phyloP scores from a whole-genome alignment of 2,888 invertebrate species.

The Morpho deidamia region DNA sequence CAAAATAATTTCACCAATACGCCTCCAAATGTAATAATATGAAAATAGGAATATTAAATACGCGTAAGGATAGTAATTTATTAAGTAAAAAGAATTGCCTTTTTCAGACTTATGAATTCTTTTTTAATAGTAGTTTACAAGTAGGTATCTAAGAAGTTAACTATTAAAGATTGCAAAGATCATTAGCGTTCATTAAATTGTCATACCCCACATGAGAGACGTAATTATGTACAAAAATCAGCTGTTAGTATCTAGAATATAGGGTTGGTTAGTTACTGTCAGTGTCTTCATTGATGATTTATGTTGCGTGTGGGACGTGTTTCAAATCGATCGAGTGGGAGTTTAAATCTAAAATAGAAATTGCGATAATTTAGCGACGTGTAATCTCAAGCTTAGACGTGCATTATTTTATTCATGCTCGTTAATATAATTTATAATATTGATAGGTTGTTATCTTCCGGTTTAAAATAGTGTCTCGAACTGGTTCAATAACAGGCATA shows the following conservation, averaged over 20 bases:
- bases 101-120: no score
- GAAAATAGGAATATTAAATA: no score
- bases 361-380: conserved; percentile 31
- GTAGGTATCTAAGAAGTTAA: no score
- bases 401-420: conserved; percentile 9
- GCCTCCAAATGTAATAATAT: no score
- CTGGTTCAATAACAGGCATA: no score
- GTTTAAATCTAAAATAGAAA: conserved; percentile 29
- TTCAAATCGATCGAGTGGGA: conserved; percentile 50
- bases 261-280: conserved; percentile 68
- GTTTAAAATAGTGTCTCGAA: neutral
- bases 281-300: conserved; percentile 52
- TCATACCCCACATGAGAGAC: neutral
- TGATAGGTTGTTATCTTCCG: conserved; percentile 5
- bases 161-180: no score
- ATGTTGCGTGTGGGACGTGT: conserved; percentile 47
- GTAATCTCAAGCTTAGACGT: conserved; percentile 28
- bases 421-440: conserved; percentile 17
- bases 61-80: no score
- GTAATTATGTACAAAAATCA: neutral
- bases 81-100: no score
- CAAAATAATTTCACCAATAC: no score
- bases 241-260: conserved; percentile 18
- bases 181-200: no score
- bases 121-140: no score